Evolutionary conservation across 2,888 invertebrate species (phyloP).

Genomic region (Gerris lacustris): DNA sequence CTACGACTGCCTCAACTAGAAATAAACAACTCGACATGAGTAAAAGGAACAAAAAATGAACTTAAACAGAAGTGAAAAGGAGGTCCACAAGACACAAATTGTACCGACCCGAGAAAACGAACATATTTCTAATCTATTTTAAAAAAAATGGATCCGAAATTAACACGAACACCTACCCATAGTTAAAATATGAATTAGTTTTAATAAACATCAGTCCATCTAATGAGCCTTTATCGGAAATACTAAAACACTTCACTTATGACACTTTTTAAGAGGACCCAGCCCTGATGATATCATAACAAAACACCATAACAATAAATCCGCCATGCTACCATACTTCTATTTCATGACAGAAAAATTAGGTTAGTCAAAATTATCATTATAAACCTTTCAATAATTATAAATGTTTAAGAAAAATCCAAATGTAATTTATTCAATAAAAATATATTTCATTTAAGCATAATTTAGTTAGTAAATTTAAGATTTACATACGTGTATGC

Average conservation of each 20-base stretch:
- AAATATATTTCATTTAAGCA: too few relatives aligned
- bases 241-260: background rate
- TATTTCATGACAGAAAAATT: too few relatives aligned
- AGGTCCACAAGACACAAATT: too few relatives aligned
- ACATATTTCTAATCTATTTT: conserved; percentile 7
- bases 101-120: background rate
- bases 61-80: background rate
- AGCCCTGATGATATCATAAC: conserved; percentile 30
- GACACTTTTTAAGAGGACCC: conserved; percentile 19
- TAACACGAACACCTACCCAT: conserved; percentile 21
- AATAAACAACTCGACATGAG: conserved; percentile 26
- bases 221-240: background rate
- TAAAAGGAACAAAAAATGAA: background rate
- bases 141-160: too few relatives aligned
- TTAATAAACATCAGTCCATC: conserved; percentile 6
- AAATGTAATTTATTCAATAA: too few relatives aligned
- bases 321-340: conserved; percentile 26
- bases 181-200: conserved; percentile 6
- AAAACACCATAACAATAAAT: conserved; percentile 30
- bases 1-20: conserved; percentile 68
- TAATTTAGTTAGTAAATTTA: too few relatives aligned
- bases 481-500: too few relatives aligned
- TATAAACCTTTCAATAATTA: too few relatives aligned
- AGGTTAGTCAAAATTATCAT: too few relatives aligned
- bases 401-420: too few relatives aligned